phyloP scores from a whole-genome alignment of 2,888 invertebrate genomes.

The Zootermopsis nevadensis region DNA sequence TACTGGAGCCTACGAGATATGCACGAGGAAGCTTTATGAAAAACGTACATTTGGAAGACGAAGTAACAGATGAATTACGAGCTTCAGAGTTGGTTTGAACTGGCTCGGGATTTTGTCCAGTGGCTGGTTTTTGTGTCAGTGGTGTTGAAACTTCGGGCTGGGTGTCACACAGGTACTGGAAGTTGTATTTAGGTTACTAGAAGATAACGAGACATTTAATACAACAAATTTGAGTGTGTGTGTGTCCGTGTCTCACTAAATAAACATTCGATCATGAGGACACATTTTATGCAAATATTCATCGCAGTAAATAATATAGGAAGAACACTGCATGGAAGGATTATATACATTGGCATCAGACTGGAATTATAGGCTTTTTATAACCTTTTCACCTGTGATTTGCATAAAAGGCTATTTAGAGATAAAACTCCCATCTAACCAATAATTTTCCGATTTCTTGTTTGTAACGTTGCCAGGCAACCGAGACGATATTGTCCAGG shows the following conservation, averaged over 20 bases:
- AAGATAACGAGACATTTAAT: too few relatives aligned
- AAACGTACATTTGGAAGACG: too few relatives aligned
- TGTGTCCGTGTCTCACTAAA: neutral
- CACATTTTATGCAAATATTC: neutral
- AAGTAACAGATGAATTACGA: too few relatives aligned
- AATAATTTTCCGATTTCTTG: conserved; percentile 14
- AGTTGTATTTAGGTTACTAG: too few relatives aligned
- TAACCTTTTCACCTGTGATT: conserved; percentile 3
- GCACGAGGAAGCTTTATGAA: too few relatives aligned
- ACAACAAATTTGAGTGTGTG: too few relatives aligned
- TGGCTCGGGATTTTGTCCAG: too few relatives aligned
- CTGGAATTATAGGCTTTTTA: neutral
- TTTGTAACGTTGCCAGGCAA: neutral
- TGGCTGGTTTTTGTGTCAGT: too few relatives aligned
- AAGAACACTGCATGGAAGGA: neutral
- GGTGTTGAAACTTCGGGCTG: too few relatives aligned
- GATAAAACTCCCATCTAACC: conserved; percentile 8
- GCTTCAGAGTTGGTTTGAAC: too few relatives aligned
- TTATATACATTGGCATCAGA: neutral
- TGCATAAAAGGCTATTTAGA: conserved; percentile 27
- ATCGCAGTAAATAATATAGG: neutral
- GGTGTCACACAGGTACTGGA: too few relatives aligned
- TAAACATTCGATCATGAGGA: neutral
- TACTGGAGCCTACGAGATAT: too few relatives aligned
- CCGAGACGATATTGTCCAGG: neutral